phyloP scores from a whole-genome alignment of 2,113 vertebrate genomes.

The Philantomba maxwellii region DNA sequence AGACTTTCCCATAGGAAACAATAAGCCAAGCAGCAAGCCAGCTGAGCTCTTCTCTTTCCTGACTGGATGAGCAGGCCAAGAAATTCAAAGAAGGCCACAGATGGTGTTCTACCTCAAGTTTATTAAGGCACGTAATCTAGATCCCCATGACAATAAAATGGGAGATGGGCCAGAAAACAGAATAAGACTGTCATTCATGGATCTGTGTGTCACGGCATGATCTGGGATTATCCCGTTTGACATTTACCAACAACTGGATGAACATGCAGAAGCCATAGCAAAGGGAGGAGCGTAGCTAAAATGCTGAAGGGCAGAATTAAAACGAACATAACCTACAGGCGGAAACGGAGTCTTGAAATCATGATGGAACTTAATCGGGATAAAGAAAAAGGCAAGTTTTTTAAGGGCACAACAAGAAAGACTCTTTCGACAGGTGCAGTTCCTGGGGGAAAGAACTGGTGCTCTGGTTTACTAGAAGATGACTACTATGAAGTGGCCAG shows the following conservation, averaged over 20 bases:
- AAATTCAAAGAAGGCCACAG: background rate
- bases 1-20: background rate
- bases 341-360: background rate
- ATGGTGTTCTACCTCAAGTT: background rate
- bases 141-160: background rate
- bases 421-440: background rate
- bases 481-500: background rate
- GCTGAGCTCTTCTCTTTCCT: background rate
- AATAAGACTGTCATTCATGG: background rate
- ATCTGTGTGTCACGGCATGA: background rate
- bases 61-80: background rate
- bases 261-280: background rate
- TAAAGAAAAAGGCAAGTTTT: background rate
- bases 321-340: background rate
- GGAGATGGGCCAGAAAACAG: background rate
- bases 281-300: background rate
- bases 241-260: background rate
- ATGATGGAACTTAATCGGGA: background rate
- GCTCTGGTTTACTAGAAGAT: background rate
- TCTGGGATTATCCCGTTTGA: background rate
- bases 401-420: background rate
- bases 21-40: background rate
- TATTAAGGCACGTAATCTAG: background rate
- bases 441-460: background rate
- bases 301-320: background rate